Evolutionary conservation across 2,113 vertebrate genomes (phyloP).

Genomic region (Ptilonorhynchus violaceus): DNA sequence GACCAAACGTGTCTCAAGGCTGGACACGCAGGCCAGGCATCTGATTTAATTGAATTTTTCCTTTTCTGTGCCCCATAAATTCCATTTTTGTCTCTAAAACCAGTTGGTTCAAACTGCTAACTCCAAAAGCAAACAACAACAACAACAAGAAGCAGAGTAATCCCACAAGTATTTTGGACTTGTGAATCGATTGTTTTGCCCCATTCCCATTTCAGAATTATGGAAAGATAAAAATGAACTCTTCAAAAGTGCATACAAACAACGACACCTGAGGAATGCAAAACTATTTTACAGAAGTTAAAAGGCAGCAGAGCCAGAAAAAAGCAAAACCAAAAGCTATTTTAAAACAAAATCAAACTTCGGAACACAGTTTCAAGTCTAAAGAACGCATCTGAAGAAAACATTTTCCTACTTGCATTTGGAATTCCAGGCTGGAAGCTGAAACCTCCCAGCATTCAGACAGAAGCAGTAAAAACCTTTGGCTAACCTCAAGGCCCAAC

Average conservation of each 20-base stretch:
- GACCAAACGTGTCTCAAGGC: neutral
- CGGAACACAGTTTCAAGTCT: neutral
- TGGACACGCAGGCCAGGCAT: rapidly evolving
- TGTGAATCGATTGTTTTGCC: neutral
- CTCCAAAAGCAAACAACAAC: neutral
- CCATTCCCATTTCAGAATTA: neutral
- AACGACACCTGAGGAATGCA: neutral
- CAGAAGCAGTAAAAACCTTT: neutral
- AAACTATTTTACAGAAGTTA: neutral
- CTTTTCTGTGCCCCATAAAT: neutral
- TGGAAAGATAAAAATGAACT: neutral
- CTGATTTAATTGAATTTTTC: neutral
- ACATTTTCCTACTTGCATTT: neutral
- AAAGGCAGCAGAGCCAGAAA: neutral
- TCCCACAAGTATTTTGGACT: neutral
- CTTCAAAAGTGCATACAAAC: neutral
- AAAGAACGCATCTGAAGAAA: neutral
- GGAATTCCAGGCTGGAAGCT: neutral
- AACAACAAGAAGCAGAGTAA: neutral
- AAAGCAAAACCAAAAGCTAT: neutral
- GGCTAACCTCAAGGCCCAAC: neutral
- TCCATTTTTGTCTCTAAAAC: neutral
- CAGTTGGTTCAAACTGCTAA: neutral
- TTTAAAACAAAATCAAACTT: neutral
- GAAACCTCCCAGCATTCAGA: neutral